These are phyloP conservation scores for Alfaro cultratus DNA, from an alignment of 2,797 vertebrate species.

Conservation along the genomic window DNA sequence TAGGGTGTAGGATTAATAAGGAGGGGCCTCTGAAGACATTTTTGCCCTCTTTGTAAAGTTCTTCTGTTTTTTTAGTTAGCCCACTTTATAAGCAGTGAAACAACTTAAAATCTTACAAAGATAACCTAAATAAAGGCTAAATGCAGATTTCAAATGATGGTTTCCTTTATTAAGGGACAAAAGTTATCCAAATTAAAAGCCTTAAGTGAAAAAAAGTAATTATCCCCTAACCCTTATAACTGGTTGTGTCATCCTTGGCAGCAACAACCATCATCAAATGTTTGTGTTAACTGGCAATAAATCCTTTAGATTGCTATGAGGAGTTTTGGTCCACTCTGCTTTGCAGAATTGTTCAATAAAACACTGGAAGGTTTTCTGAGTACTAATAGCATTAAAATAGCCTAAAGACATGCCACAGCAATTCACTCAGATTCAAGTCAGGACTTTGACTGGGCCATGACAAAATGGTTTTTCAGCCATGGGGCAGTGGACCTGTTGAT, in stretches of 20 bases:
- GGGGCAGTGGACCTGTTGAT: not conserved
- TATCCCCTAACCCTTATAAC: not conserved
- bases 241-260: not conserved
- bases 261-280: not conserved
- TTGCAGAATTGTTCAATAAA: not conserved
- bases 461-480: not conserved
- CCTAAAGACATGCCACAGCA: not conserved
- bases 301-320: not conserved
- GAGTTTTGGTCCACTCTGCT: not conserved
- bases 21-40: not conserved
- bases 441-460: not conserved
- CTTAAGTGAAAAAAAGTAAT: too few species aligned
- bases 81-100: not conserved
- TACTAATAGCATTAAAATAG: not conserved
- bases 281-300: not conserved
- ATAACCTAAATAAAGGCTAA: not conserved
- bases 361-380: not conserved
- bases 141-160: not conserved
- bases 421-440: not conserved
- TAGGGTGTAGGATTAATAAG: constrained; percentile 29
- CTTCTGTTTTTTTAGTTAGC: not conserved
- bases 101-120: not conserved
- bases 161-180: not conserved
- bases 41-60: not conserved
- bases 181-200: not conserved